Conservation (phyloP, 2,113 vertebrate species). For the Recurvirostra avosetta region DNA sequence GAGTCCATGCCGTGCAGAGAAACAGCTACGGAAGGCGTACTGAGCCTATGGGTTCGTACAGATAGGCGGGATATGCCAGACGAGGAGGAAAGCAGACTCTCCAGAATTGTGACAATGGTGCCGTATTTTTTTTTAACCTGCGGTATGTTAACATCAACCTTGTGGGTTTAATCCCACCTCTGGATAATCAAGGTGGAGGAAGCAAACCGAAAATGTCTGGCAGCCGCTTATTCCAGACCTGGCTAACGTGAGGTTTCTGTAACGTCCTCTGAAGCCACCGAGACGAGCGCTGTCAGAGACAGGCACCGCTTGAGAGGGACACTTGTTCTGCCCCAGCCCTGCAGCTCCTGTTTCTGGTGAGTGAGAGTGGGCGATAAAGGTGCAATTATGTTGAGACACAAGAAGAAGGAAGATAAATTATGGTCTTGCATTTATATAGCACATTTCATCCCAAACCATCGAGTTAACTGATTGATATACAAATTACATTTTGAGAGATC, state of each 20-base stretch:
- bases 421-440: constrained; percentile 37
- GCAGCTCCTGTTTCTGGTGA: not conserved
- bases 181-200: not conserved
- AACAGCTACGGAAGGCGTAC: not conserved
- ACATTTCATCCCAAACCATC: constrained; percentile 1
- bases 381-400: not conserved
- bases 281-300: accelerated
- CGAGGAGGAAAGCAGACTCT: not conserved
- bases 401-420: constrained; percentile 17
- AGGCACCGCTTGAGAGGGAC: not conserved
- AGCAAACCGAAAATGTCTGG: accelerated
- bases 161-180: not conserved
- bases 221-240: accelerated
- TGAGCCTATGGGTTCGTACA: not conserved
- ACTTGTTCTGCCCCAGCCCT: not conserved
- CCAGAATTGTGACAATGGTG: not conserved
- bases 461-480: constrained; percentile 42
- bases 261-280: accelerated
- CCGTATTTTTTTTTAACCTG: not conserved
- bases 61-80: not conserved
- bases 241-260: accelerated
- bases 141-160: not conserved
- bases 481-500: constrained; percentile 48
- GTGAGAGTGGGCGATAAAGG: not conserved
- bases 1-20: not conserved